These are phyloP conservation scores for Scolopax mira DNA, from an alignment of 2,113 vertebrate species.

Conservation along the genomic window DNA sequence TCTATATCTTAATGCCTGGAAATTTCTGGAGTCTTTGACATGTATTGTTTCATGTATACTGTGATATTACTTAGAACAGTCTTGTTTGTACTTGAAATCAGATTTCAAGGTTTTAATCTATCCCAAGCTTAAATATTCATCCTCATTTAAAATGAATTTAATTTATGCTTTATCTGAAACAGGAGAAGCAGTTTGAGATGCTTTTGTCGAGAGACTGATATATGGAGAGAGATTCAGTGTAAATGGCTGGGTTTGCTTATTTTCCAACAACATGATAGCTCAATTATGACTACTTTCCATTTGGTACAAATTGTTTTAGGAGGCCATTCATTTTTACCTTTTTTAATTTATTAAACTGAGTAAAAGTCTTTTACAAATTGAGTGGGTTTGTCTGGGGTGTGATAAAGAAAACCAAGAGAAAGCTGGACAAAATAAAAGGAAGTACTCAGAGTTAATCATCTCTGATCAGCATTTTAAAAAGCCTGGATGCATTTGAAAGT, in stretches of 20 bases:
- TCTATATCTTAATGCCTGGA: not conserved
- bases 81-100: not conserved
- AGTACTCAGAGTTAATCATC: not conserved
- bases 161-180: not conserved
- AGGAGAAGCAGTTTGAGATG: not conserved
- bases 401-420: not conserved
- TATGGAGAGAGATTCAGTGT: not conserved
- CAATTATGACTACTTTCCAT: not conserved
- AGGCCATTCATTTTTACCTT: not conserved
- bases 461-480: not conserved
- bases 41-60: not conserved
- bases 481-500: not conserved
- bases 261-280: not conserved
- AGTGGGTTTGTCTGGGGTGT: not conserved
- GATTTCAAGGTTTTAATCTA: slow-evolving; percentile 21
- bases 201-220: not conserved
- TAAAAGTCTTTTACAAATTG: not conserved
- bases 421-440: not conserved
- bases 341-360: not conserved
- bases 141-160: not conserved
- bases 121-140: not conserved
- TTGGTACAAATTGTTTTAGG: not conserved
- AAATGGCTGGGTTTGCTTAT: not conserved
- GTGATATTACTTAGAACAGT: not conserved
- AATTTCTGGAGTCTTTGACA: not conserved